Conservation (phyloP, 1,140 invertebrate species). For the Oryzaephilus surinamensis region DNA sequence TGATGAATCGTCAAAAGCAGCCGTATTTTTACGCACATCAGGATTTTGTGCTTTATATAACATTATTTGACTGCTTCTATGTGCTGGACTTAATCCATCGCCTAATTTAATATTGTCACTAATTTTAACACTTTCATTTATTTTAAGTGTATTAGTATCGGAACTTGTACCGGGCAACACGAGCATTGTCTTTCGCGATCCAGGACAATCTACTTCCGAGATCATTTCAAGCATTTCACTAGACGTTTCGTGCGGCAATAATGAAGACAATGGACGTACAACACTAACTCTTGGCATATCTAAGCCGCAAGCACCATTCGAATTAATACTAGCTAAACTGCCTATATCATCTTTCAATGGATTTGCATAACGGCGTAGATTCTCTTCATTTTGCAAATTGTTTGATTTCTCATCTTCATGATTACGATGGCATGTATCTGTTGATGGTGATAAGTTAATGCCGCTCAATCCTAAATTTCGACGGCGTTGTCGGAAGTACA, state of each 20-base stretch:
- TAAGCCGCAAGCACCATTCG: conserved; percentile 30
- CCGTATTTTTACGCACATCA: conserved; percentile 68
- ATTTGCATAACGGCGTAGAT: conserved; percentile 60
- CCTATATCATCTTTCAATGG: conserved; percentile 46
- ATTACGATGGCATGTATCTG: conserved; percentile 48
- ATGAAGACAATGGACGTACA: conserved; percentile 45
- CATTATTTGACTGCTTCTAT: conserved; percentile 49
- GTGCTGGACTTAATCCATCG: conserved; percentile 36
- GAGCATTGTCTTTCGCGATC: conserved; percentile 32
- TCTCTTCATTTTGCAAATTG: conserved; percentile 83
- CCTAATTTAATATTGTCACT: conserved; percentile 21
- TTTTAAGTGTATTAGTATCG: conserved; percentile 23
- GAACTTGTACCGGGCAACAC: conserved; percentile 32
- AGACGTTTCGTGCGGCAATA: conserved; percentile 35
- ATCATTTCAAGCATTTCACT: conserved; percentile 54
- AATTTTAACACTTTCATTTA: too few species aligned
- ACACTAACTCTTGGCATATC: conserved; percentile 43
- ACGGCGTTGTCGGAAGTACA: conserved; percentile 44
- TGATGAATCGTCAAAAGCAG: conserved; percentile 54
- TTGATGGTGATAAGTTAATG: conserved; percentile 44
- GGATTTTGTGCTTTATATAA: conserved; percentile 62
- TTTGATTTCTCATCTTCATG: conserved; percentile 78
- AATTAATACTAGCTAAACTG: conserved; percentile 31
- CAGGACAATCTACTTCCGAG: conserved; percentile 42
- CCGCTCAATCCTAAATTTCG: conserved; percentile 42